Conservation (phyloP, 1,140 invertebrate species). For the Carposina sasakii region DNA sequence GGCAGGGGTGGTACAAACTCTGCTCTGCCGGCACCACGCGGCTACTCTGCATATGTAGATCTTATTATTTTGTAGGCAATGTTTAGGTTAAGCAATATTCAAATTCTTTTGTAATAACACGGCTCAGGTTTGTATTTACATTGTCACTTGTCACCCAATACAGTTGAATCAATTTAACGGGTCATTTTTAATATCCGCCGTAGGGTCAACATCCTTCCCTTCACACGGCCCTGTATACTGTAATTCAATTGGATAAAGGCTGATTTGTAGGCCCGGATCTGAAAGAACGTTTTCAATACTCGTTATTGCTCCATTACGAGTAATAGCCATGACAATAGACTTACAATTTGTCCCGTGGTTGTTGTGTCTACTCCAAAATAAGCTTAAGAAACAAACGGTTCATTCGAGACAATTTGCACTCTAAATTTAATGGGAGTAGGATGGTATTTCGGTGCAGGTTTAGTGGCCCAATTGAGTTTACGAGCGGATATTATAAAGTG, state of each 20-base stretch:
- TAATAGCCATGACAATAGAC: constrained; percentile 65
- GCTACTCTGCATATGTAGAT: no score
- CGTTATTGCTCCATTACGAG: constrained; percentile 62
- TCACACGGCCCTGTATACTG: constrained; percentile 43
- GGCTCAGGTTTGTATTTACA: no score
- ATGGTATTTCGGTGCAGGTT: constrained; percentile 29
- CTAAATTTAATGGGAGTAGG: constrained; percentile 25
- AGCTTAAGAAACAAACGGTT: no score
- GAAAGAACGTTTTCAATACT: constrained; percentile 66
- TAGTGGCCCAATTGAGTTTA: constrained; percentile 59
- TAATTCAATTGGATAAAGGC: constrained; percentile 64
- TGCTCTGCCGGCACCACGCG: no score
- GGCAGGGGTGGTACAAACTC: no score
- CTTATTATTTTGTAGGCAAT: no score
- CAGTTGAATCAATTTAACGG: constrained; percentile 49
- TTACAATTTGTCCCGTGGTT: constrained; percentile 66
- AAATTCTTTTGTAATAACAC: no score
- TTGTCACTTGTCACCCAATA: constrained; percentile 4
- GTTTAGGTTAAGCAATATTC: no score
- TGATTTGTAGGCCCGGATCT: constrained; percentile 52
- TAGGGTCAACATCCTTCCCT: constrained; percentile 56
- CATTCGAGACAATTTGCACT: background rate
- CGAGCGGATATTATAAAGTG: constrained; percentile 66
- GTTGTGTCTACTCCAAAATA: no score
- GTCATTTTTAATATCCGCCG: constrained; percentile 63